These are phyloP conservation scores for Neoaliturus tenellus DNA, from an alignment of 2,888 invertebrate genomes.

Conservation along the genomic window DNA sequence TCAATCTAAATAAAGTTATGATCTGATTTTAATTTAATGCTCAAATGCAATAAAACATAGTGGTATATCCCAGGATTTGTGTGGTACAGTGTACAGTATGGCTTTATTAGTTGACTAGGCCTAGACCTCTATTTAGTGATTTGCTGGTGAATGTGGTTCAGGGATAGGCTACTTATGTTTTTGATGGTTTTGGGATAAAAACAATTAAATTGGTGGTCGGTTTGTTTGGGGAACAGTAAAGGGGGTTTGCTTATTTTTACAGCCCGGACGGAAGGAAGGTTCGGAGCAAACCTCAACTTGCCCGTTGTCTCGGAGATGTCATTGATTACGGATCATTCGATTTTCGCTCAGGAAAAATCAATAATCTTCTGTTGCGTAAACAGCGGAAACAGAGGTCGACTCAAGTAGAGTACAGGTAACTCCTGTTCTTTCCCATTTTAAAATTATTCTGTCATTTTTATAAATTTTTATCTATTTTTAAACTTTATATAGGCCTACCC, in stretches of 20 bases:
- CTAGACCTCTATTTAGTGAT: no score
- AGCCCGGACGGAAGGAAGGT: slow-evolving; percentile 90
- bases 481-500: no score
- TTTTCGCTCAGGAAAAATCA: slow-evolving; percentile 87
- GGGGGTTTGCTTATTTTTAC: slow-evolving; percentile 65
- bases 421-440: slow-evolving; percentile 2
- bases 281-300: slow-evolving; percentile 88
- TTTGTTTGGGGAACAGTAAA: slow-evolving; percentile 45
- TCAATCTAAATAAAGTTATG: no score
- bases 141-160: neutral
- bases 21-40: no score
- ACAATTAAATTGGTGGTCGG: neutral
- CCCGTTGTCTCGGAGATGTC: slow-evolving; percentile 84
- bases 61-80: no score
- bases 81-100: no score
- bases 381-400: slow-evolving; percentile 77
- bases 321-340: slow-evolving; percentile 89
- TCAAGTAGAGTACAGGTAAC: slow-evolving; percentile 82
- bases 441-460: neutral
- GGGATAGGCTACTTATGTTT: no score
- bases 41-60: no score
- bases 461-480: neutral
- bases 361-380: slow-evolving; percentile 82
- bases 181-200: neutral
- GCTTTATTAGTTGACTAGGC: no score